Evolutionary conservation across 2,888 invertebrate genomes (phyloP), one percentile per base, ranked within the genome.

Genomic region (Apamea epomidion): DNA sequence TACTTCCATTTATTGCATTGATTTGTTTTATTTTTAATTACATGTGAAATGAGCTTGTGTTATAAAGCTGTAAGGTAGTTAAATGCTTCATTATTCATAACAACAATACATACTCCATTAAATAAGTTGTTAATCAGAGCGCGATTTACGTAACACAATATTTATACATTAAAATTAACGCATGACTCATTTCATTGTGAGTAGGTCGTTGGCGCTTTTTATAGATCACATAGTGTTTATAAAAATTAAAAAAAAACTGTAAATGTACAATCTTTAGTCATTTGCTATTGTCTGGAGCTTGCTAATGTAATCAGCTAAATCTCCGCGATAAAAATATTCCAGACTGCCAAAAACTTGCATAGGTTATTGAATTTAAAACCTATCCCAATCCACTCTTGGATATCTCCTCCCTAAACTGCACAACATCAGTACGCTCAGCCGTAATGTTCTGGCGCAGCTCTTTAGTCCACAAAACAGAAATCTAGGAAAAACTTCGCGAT

Each of bases 61-160:
- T 54, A 51, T 18, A 42, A 67, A 67, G 12, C 18, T 62, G 73
- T 60, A 42, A 60, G 10, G 54, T 69, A 60, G 29, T 67, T 65
- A 18, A 48, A 74, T 74, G 16, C 76, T 58, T 68, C 16, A 72
- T 64, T 74, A 68, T 77, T 75, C 32, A 37, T 73, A 69, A 75
- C 37, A 80, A 81, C 14, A 76, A 78, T 72, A 72, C 60, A 60
- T 69, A 72, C 67, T 67, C 62, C 73, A 83, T 72, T 62, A 74
- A 77, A 76, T 81, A 76, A 74, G 68, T 74, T 80, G 81, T 82
- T 88, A 88, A 89, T 81, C 92, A 81, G 93, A 93, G 86, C 91
- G 92, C 92, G 83, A 93, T 93, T 90, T 93, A 93, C 84, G 93
- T 81, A 84, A 88, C 82, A 80, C 62, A 83, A 78, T 88, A 84